A percentile compares a stretch with the other conserved stretches of the same genome.
Conservation (phyloP, 2,797 vertebrate species). For the Acanthornis magna region DNA sequence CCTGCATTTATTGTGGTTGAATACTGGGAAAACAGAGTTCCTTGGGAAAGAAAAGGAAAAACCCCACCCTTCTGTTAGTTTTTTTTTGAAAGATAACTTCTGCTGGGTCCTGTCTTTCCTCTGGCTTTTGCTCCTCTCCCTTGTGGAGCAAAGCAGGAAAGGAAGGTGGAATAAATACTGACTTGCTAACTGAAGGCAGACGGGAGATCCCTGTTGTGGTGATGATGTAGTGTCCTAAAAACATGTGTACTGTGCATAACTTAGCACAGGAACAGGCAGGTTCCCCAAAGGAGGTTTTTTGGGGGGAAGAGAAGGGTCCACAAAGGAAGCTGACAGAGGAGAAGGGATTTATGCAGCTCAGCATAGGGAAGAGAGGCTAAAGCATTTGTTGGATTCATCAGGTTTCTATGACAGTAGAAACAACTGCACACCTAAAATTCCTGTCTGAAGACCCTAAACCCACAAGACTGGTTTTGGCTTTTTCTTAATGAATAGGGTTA, state of each 20-base stretch:
- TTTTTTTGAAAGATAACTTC: background rate
- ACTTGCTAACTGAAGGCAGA: background rate
- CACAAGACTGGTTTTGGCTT: background rate
- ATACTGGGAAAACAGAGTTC: background rate
- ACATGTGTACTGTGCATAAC: fast-evolving
- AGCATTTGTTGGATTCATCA: background rate
- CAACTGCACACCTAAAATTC: background rate
- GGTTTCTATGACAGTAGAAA: background rate
- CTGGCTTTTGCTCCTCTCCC: background rate
- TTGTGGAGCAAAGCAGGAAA: background rate
- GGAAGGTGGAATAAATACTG: background rate
- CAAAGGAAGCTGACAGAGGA: background rate
- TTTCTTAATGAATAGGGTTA: background rate
- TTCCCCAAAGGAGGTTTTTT: fast-evolving
- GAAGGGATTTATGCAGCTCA: background rate
- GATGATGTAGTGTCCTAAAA: background rate
- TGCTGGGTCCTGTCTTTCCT: background rate
- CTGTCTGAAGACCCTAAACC: background rate
- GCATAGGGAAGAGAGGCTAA: background rate
- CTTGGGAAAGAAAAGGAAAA: background rate
- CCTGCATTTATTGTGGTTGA: background rate
- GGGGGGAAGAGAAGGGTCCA: background rate
- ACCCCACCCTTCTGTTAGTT: background rate
- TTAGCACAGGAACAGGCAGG: background rate
- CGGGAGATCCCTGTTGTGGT: background rate